These are phyloP conservation scores for Ahaetulla prasina DNA, from an alignment of 2,113 vertebrate species.

Conservation along the genomic window DNA sequence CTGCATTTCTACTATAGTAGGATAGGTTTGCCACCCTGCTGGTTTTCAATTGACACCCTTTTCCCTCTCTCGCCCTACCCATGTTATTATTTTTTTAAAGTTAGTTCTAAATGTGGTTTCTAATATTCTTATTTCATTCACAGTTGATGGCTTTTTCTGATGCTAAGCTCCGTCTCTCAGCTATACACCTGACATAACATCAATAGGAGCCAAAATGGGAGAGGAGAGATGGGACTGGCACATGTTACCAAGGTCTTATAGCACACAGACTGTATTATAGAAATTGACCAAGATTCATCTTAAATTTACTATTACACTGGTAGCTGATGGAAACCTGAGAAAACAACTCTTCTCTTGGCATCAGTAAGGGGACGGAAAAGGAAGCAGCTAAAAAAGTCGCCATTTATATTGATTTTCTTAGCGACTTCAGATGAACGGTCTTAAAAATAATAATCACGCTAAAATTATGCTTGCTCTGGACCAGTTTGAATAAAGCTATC, in stretches of 20 bases:
- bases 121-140: slow-evolving; percentile 20
- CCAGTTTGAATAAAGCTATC: slow-evolving; percentile 6
- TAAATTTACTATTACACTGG: not conserved
- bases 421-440: slow-evolving; percentile 9
- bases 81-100: slow-evolving; percentile 32
- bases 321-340: not conserved
- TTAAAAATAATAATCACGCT: not conserved
- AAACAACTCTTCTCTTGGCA: not conserved
- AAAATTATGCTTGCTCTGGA: not conserved
- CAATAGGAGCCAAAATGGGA: not conserved
- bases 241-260: not conserved
- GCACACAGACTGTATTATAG: not conserved
- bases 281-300: not conserved
- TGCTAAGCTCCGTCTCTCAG: not conserved
- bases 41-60: slow-evolving; percentile 65
- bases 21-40: slow-evolving; percentile 58
- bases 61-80: not conserved
- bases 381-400: not conserved
- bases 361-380: rapidly evolving
- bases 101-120: slow-evolving; percentile 37
- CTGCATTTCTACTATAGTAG: slow-evolving; percentile 44
- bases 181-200: rapidly evolving
- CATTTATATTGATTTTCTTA: slow-evolving; percentile 21
- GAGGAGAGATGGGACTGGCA: not conserved
- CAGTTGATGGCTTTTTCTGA: not conserved